Evolutionary conservation across 2,113 vertebrate genomes (phyloP), one percentile per base, ranked within the genome.

Genomic region (Abramis brama): DNA sequence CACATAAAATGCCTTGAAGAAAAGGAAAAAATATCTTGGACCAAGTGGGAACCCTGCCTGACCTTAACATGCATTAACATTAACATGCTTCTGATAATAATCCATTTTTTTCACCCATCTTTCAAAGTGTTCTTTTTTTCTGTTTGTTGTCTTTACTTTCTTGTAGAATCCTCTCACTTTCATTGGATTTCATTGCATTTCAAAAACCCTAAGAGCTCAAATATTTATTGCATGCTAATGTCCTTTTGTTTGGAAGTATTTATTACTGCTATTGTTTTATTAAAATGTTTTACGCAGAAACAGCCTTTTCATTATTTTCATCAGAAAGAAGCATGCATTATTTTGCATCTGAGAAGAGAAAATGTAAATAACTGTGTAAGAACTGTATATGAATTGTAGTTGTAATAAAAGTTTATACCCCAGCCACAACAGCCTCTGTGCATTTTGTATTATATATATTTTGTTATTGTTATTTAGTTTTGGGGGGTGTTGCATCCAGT

Each of bases 41-140:
- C 25, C 23, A 30, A 70, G 80, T 82, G 80, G 80, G 80, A 82
- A 70, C 80, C 80, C 80, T 82, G 64, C 10, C 43, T 70, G 33
- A 82, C 43, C 39, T 66, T 27, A 68, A 66, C 19, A 57, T 57
- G 55, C 55, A 57, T 57, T 21, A 57, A 81, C 64, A 23, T 68
- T 8, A 57, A 81, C 64, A 23, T 68, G 23, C 23, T 59, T 25
- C 21, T 13, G 33, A 55, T 77, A 62, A 11, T 19, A 27, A 45
- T 36, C 59, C 36, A 23, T 66, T 45, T 19, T 68, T 82, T 33
- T 68, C 36, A 50, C 79, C 15, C 25, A 6, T 66, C 15, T 27
- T 64, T 66, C 9, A 59, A 60, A 47, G n/a, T 81, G 59, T 59
- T 17, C 43, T 47, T 81, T 81, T 60, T 81, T 81, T 62, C 59